These are phyloP conservation scores for Ahaetulla prasina DNA, from an alignment of 2,113 vertebrate species.

Conservation along the genomic window DNA sequence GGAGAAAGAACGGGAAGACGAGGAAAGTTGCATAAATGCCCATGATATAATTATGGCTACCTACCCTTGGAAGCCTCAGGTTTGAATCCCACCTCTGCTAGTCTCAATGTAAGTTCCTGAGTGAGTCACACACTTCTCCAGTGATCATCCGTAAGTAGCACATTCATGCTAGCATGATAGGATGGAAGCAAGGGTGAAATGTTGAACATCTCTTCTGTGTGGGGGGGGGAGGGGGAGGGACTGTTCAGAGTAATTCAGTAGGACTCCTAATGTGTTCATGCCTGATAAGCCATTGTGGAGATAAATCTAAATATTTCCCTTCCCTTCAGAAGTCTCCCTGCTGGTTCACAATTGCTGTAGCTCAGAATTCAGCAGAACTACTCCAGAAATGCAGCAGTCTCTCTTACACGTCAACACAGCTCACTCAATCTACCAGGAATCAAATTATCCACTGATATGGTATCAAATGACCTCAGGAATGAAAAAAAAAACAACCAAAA, in stretches of 20 bases:
- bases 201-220: background rate
- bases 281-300: background rate
- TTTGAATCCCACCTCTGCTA: background rate
- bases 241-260: background rate
- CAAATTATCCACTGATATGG: background rate
- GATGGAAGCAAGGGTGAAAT: background rate
- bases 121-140: background rate
- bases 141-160: background rate
- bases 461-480: background rate
- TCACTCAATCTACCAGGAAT: background rate
- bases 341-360: background rate
- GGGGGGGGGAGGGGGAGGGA: background rate
- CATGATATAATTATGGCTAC: background rate
- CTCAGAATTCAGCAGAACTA: background rate
- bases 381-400: background rate
- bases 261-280: background rate
- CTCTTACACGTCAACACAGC: background rate
- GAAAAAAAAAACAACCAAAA: too few relatives aligned
- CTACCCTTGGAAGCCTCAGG: background rate
- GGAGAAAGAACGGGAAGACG: background rate
- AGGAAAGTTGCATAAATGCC: background rate
- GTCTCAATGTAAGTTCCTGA: background rate
- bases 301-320: background rate
- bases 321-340: background rate
- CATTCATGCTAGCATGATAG: background rate